Base-by-base conservation (phyloP, 2,888 invertebrate species). In the Pardosa pseudoannulata region DNA sequence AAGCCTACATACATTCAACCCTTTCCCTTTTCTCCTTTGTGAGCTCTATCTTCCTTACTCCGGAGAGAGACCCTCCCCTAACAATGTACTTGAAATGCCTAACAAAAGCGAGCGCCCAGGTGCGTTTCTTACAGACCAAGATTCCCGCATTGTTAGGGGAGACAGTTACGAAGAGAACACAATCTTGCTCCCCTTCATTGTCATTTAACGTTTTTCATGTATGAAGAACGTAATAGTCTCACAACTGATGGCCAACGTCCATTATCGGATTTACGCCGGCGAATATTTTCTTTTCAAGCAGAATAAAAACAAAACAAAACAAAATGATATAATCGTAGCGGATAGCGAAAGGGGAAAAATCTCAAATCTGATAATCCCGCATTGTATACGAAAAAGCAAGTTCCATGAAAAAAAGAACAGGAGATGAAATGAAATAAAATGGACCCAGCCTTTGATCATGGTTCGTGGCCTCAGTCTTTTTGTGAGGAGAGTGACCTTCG, bases 351-450 rank as follows among this genome's bases (percentile, higher is more conserved):
- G 82, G 62, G 70, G 31, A 72, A 19, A 72, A 67, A 75, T 75
- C 70, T 41, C 32, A 64, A 73, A 85, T 78, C 83, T 85, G 83
- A 85, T 85, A 73, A 85, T 85, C 72, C 68, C 27, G 23, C 56
- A 41, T 68, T 72, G 73, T 50, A 19, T 31, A 32, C 27, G 36
- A 70, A 70, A 67, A 67, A 67, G 64, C 39, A 70, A 64, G 50
- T 71, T 81, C 62, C 29, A 62, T 56, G 28, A 31, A 73, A 70
- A 73, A 73, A 29, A 74, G 46, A 32, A 50, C 73, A 28, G 7
- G 27, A 27, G 16, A 46, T 31, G 27, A 28, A 74, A 56, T 31
- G 41, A 13, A 76, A 75, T 75, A 82, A n/a, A 76, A 82, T 71
- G 71, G 71, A 76, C 65, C 75, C 56, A 31, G 29, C 27, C 3